A percentile compares a stretch with the other conserved stretches of the same genome.
These are phyloP conservation scores for Labrus mixtus DNA, from an alignment of 2,113 vertebrate species.

Conservation along the genomic window DNA sequence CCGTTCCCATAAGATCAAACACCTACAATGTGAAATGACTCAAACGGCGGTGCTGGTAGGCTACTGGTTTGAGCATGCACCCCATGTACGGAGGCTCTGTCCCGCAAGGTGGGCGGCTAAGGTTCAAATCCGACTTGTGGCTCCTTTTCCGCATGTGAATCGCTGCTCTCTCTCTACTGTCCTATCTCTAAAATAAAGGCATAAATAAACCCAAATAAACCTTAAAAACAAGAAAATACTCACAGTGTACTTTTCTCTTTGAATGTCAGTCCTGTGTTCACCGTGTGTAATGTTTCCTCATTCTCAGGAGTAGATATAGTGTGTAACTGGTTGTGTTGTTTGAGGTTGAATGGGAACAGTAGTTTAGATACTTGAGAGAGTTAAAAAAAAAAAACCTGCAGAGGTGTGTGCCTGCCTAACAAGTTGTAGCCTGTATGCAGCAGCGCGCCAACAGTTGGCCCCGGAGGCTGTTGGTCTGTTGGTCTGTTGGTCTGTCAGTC, in stretches of 20 bases:
- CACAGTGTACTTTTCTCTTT: constrained; percentile 14
- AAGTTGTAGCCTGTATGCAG: constrained; percentile 46
- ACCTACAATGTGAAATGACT: too few relatives aligned
- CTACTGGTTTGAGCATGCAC: too few relatives aligned
- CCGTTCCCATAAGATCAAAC: neutral
- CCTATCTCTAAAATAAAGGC: too few relatives aligned
- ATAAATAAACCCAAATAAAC: too few relatives aligned
- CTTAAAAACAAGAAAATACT: constrained; percentile 2
- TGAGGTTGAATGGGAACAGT: neutral
- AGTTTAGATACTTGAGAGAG: neutral
- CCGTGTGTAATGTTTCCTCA: constrained; percentile 23
- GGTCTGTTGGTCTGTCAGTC: neutral
- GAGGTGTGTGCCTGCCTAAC: constrained; percentile 46
- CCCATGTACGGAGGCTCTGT: too few relatives aligned
- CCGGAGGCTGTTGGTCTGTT: neutral
- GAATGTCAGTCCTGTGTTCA: neutral
- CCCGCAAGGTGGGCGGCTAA: too few relatives aligned
- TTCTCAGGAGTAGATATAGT: neutral
- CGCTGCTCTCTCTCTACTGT: too few relatives aligned
- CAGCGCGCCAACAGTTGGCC: neutral
- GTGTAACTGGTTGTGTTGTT: neutral
- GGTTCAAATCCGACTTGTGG: too few relatives aligned
- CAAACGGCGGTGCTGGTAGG: too few relatives aligned
- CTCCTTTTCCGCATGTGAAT: too few relatives aligned
- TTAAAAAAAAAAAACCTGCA: neutral